Base-by-base conservation (phyloP, 1,140 invertebrate species). In the Brachionus asplanchnoidis region DNA sequence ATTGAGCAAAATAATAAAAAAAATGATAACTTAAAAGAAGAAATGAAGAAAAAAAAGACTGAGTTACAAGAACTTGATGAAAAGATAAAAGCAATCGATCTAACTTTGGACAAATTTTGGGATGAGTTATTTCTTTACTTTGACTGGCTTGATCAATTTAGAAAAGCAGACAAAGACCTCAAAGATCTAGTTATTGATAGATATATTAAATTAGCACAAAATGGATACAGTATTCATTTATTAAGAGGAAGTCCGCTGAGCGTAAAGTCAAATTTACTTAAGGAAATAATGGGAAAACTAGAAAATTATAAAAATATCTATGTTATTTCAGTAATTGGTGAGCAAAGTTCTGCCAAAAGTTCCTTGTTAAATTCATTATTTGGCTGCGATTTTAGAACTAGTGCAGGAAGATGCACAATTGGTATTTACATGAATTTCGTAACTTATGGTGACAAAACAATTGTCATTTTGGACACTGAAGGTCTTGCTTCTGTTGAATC, bases 341-440 rank as follows among this genome's bases (percentile, higher is more conserved):
- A 77, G 4, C 84, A 85, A 70, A 56, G 42, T 8, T 85, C 84
- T 4, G 84, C 66, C 1, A 85, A 85, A 68, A 84, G 79, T 14
- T 84, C 66, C 0, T 53, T 85, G 9, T 26, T 85, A 1, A 85
- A 85, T 68, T 60, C 84, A 23, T 20, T 80, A 11, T 82, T 85
- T 66, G 84, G 84, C 2, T 68, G 60, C 14, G 32, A 85, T 42
- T 85, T 85, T 40, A 65, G 80, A 23, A 66, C 68, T n/a, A 84
- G 60, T 73, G 85, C 85, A 73, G 85, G 85, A 3, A 44, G 85
- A 14, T 84, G 80, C 17, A 85, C 85, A 20, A 66, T 42, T 26
- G 84, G 84, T 40, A 32, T 85, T 42, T 80, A 80, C 20, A 42
- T 75, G 17, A 44, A 44, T 75, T 44, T 75, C 11, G 70, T 44